Evolutionary conservation across 2,797 vertebrate species (phyloP).

Genomic region (Nasua narica): DNA sequence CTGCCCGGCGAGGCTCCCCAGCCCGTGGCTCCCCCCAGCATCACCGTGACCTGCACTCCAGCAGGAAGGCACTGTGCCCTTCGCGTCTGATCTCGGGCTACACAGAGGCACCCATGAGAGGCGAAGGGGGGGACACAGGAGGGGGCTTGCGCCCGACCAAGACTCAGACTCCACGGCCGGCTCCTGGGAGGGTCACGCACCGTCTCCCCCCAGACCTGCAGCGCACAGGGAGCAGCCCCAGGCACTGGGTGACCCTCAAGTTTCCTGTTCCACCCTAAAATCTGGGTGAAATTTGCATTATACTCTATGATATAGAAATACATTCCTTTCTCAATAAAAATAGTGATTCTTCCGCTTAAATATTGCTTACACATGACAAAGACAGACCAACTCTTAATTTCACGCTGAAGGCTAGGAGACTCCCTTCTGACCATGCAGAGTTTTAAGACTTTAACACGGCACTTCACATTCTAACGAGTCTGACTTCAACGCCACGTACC

Average conservation of each 20-base stretch:
- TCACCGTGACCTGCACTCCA: background rate
- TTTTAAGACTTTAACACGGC: background rate
- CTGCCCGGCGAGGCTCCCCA: background rate
- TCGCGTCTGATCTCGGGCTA: background rate
- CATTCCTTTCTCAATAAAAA: background rate
- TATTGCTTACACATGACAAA: background rate
- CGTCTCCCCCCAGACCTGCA: fast-evolving
- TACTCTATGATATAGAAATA: background rate
- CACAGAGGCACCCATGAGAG: fast-evolving
- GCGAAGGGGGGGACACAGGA: background rate
- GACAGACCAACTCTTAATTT: background rate
- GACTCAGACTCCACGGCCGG: fast-evolving
- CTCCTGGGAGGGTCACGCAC: background rate
- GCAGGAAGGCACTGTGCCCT: background rate
- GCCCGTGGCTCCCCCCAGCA: background rate
- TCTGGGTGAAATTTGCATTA: background rate
- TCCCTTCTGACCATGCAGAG: background rate
- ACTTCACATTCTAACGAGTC: background rate
- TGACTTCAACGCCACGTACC: background rate
- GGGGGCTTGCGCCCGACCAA: fast-evolving
- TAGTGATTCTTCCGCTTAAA: background rate
- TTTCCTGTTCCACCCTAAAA: background rate
- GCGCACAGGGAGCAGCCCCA: fast-evolving
- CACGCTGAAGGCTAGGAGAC: fast-evolving
- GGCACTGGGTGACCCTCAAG: background rate